phyloP scores from a whole-genome alignment of 2,113 vertebrate genomes.

The Pangasianodon gigas region DNA sequence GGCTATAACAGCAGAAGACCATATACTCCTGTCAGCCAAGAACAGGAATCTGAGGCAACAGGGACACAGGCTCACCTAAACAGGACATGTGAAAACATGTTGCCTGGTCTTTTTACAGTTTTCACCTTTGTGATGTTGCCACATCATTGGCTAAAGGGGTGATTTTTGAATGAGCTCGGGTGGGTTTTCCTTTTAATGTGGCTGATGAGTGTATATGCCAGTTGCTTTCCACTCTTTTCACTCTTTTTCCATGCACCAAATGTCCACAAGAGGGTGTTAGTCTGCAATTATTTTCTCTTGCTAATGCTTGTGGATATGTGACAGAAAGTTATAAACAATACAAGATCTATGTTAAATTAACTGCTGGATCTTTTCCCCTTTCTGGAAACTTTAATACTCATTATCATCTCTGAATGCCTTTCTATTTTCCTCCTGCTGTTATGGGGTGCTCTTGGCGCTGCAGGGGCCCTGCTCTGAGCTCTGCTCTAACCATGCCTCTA shows the following conservation, averaged over 20 bases:
- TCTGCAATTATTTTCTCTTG: constrained; percentile 11
- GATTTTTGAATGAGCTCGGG: not conserved
- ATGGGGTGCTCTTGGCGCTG: constrained; percentile 2
- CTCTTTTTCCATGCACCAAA: constrained; percentile 1
- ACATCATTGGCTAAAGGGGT: not conserved
- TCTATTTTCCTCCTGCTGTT: constrained; percentile 24
- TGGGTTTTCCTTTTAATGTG: not conserved
- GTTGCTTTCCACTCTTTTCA: not conserved
- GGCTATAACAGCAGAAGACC: not conserved
- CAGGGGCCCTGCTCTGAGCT: constrained; percentile 37
- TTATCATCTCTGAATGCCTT: not conserved
- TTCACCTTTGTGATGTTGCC: not conserved
- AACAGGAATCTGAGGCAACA: not conserved
- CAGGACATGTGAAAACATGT: not conserved
- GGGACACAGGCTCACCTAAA: not conserved
- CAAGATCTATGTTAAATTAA: not conserved
- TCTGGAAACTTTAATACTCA: constrained; percentile 46
- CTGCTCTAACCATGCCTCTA: constrained; percentile 58
- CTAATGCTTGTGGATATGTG: constrained; percentile 26
- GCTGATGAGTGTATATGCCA: not conserved
- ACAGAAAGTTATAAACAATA: not conserved
- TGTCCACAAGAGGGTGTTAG: constrained; percentile 52
- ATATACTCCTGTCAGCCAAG: not conserved
- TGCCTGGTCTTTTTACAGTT: not conserved
- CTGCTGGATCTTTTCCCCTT: constrained; percentile 41